These are phyloP conservation scores for Danio albolineatus DNA, from an alignment of 2,797 vertebrate genomes.

Conservation along the genomic window DNA sequence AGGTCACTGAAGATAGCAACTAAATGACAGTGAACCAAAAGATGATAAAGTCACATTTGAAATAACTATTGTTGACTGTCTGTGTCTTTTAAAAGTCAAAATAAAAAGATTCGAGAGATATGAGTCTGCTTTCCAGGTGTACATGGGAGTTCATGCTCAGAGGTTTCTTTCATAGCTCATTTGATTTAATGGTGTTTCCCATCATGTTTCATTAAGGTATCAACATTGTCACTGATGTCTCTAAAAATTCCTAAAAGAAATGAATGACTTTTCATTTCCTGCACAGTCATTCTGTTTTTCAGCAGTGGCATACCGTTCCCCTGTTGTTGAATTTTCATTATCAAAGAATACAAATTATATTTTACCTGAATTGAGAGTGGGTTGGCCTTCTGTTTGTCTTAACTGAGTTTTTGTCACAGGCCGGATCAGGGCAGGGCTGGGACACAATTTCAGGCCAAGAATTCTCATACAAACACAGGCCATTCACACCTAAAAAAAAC, in stretches of 20 bases:
- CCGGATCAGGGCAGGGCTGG: too few species aligned
- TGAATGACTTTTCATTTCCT: background rate
- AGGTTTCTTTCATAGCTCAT: background rate
- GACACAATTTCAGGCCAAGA: too few species aligned
- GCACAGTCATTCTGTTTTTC: background rate
- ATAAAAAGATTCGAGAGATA: background rate
- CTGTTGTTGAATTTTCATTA: background rate
- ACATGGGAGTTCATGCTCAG: background rate
- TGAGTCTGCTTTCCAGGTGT: background rate
- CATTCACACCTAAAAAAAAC: too few species aligned
- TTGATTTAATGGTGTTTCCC: background rate
- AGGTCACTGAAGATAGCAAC: conserved; percentile 9
- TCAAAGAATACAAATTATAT: background rate
- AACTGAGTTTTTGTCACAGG: too few species aligned
- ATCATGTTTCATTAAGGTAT: conserved; percentile 7
- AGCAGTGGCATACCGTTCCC: background rate
- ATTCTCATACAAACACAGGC: too few species aligned
- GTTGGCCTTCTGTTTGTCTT: background rate
- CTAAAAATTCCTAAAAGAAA: conserved; percentile 11
- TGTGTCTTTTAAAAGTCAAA: background rate
- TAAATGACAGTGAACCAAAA: conserved; percentile 27
- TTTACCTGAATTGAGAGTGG: background rate
- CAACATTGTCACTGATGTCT: conserved; percentile 2
- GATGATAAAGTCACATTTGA: conserved; percentile 1
- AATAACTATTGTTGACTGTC: conserved; percentile 25